Evolutionary conservation across 2,797 vertebrate genomes (phyloP).

Genomic region (Oceanodroma leucorhoa): DNA sequence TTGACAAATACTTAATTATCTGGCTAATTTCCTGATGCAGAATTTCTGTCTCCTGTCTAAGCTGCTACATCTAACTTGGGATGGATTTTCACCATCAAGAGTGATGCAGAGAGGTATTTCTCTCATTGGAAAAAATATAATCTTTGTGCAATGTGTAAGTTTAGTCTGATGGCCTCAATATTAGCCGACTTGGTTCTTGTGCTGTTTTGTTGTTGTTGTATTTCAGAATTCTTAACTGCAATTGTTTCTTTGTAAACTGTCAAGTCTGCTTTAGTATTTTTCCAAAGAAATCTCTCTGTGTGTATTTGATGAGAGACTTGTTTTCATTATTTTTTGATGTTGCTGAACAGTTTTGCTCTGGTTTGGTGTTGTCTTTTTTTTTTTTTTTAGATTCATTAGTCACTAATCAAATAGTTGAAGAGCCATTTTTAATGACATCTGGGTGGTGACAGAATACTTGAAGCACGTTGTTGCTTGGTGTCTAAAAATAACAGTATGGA

Average conservation of each 20-base stretch:
- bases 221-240: not conserved
- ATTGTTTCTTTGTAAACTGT: not conserved
- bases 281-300: not conserved
- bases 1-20: conserved; percentile 17
- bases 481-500: not conserved
- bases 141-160: not conserved
- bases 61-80: not conserved
- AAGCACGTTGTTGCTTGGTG: not conserved
- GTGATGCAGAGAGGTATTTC: not conserved
- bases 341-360: not conserved
- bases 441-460: not conserved
- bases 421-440: not conserved
- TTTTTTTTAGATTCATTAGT: not conserved
- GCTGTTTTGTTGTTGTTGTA: not conserved
- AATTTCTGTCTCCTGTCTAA: not conserved
- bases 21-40: not conserved
- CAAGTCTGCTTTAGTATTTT: not conserved
- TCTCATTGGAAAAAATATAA: not conserved
- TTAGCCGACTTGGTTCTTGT: not conserved
- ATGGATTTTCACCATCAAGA: not conserved
- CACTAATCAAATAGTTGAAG: not conserved
- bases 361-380: too few relatives aligned
- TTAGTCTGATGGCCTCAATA: not conserved
- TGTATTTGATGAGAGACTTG: not conserved
- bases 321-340: not conserved